phyloP scores from a whole-genome alignment of 2,113 vertebrate genomes.

The Thamnaconus septentrionalis region DNA sequence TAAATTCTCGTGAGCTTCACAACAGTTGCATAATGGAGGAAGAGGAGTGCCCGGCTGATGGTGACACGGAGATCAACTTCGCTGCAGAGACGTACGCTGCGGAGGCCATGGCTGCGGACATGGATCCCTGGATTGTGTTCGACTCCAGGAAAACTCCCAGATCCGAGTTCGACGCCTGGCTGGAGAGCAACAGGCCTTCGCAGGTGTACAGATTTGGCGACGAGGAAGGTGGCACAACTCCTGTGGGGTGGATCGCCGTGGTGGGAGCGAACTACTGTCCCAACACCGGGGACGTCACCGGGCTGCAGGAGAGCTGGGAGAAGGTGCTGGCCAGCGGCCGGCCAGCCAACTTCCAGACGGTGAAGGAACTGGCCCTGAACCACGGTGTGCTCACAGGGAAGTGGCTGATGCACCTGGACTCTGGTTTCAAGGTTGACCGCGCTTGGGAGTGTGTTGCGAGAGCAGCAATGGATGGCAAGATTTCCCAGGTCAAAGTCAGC shows the following conservation, averaged over 20 bases:
- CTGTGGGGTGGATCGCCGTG: neutral
- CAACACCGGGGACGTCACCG: neutral
- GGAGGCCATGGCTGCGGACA: neutral
- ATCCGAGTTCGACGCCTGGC: neutral
- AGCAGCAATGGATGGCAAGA: constrained; percentile 79
- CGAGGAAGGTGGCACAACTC: neutral
- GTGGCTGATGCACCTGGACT: constrained; percentile 88
- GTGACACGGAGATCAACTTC: neutral
- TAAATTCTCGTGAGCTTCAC: too few species aligned
- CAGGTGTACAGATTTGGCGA: neutral
- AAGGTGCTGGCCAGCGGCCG: neutral
- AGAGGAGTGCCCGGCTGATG: neutral
- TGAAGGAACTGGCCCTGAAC: constrained; percentile 85
- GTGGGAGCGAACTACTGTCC: neutral
- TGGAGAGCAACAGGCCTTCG: neutral
- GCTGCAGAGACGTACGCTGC: neutral
- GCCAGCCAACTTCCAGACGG: neutral
- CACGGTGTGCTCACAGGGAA: constrained; percentile 83
- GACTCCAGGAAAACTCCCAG: neutral
- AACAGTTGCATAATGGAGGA: neutral
- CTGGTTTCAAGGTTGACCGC: constrained; percentile 88
- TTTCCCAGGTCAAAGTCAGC: constrained; percentile 82
- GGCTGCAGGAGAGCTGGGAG: neutral
- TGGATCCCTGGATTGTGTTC: neutral
- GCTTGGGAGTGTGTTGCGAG: constrained; percentile 87